Evolutionary conservation across 2,888 invertebrate genomes (phyloP), one percentile per base, ranked within the genome.

Genomic region (Sminthurides aquaticus): DNA sequence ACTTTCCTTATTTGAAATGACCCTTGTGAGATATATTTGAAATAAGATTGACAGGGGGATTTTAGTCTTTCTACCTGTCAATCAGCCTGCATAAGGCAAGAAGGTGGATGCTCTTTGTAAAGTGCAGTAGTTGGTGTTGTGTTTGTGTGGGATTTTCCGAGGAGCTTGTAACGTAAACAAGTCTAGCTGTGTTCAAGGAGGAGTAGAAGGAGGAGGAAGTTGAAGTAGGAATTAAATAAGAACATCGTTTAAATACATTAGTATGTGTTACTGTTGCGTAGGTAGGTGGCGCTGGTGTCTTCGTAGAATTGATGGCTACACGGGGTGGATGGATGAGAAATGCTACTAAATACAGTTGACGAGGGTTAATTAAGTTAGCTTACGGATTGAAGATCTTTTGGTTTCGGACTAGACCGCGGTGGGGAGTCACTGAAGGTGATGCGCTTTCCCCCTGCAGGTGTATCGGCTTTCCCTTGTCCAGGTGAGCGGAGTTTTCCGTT

Each of bases 371-470:
- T 43, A 67, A 65, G 58, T 60, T 64, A 62, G 67, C 72, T 73
- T 75, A 75, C 73, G 69, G 71, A 70, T 67, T 73, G 72, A 56
- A 71, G 72, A 67, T 72, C 69, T 64, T 73, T 73, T 62, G 71
- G 69, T 65, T 64, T 67, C 65, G 68, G 69, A 68, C 70, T 69
- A 64, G 70, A 69, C 28, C 66, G 68, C 29, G 67, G 66, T 62
- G 74, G 70, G 62, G 70, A 65, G 63, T 74, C 72, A 61, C 71
- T 71, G 64, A 75, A 75, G 58, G 71, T 72, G 62, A 75, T 75
- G 66, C 71, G 62, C 63, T 74, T 75, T 55, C 70, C 75, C 25
- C 68, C 67, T 22, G 25, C 49, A n/a, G 62, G 20, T 15, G 48
- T 5, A 65, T 64, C 58, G 69, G 69, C 65, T 69, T 71, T 55